Percentiles rank a stretch among this genome's conserved stretches.
These are phyloP conservation scores for Zeus faber DNA, from an alignment of 2,113 vertebrate species.

Conservation along the genomic window DNA sequence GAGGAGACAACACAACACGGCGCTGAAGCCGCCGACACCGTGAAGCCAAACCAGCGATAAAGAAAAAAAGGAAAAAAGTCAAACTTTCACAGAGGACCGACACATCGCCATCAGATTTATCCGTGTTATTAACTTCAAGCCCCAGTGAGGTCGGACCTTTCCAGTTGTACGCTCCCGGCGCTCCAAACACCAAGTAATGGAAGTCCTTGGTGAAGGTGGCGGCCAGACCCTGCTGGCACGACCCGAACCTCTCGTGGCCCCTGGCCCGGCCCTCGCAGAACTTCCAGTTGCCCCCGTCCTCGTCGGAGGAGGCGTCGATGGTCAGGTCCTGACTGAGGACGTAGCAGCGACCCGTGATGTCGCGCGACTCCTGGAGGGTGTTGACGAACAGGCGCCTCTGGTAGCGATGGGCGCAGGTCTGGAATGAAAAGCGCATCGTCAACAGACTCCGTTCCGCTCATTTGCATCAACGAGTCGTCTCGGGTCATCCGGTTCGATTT, in stretches of 20 bases:
- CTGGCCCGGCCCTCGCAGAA: conserved; percentile 87
- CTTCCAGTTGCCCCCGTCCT: conserved; percentile 82
- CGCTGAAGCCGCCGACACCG: too few species aligned
- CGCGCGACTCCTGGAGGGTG: conserved; percentile 77
- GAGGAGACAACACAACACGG: too few species aligned
- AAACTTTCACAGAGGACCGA: too few species aligned
- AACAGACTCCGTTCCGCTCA: too few species aligned
- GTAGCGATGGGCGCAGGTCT: conserved; percentile 97
- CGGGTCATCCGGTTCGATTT: too few species aligned
- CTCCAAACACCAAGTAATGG: conserved; percentile 94
- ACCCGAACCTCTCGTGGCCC: conserved; percentile 88
- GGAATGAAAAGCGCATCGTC: conserved; percentile 9
- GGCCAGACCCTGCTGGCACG: conserved; percentile 94
- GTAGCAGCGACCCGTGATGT: conserved; percentile 92
- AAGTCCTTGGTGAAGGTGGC: conserved; percentile 92
- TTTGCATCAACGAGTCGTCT: too few species aligned
- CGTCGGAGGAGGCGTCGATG: conserved; percentile 68
- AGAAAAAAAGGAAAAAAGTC: too few species aligned
- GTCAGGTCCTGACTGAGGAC: conserved; percentile 90
- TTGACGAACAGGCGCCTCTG: conserved; percentile 82
- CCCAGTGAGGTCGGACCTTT: conserved; percentile 77
- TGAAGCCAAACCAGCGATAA: too few species aligned
- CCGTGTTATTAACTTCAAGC: too few species aligned
- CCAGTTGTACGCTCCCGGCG: conserved; percentile 95
- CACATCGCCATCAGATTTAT: too few species aligned